Base-by-base conservation (phyloP, 2,888 invertebrate species). In the Oscheius sp. region DNA sequence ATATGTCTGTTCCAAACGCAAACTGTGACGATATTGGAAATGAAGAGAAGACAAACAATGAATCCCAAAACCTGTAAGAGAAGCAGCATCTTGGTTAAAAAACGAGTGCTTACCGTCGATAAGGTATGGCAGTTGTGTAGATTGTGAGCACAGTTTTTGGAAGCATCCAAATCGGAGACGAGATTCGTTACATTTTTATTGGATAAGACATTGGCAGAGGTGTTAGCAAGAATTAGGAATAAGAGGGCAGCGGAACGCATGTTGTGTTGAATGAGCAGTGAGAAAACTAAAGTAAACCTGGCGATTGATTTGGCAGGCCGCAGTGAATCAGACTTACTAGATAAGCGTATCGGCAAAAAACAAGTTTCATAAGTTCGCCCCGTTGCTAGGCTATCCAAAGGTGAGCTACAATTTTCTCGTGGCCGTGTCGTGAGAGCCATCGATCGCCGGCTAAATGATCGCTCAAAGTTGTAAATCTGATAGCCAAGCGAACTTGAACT, bases 11-110 rank as follows among this genome's bases (percentile, higher is more conserved):
- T 13, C 48, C 48, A 63, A n/a, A 63, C n/a, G 21, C 63, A 37
- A 63, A 63, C 29, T 29, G 63, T 63, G n/a, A 33, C 29, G 48
- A 63, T 47, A 29, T 63, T 63, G 7, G 48, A 29, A 37, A 63
- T 13, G 32, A 42, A 48, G 5, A 63, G 29, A 2, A 63, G 21
- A 47, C 11, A 21, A 2, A 47, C 33, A 29, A 48, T 10, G 1
- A 37, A 21, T 21, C 29, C 33, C 13, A 63, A 11, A 48, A 63
- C 48, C 63, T 63, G 13, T 53, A 48, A 21, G n/a, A 4, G 2
- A 47, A 48, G 10, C 21, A 13, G 21, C 5, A 58, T 33, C 7
- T 42, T 42, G 4, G 4, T 42, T 7, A 7, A 58, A 29, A 58
- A 58, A 7, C 10, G 1, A 13, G 7, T n/a, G 50, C 68, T 55